Percentiles rank a stretch among this genome's conserved stretches.
phyloP scores from a whole-genome alignment of 2,888 invertebrate genomes.

The Sturmia bella region DNA sequence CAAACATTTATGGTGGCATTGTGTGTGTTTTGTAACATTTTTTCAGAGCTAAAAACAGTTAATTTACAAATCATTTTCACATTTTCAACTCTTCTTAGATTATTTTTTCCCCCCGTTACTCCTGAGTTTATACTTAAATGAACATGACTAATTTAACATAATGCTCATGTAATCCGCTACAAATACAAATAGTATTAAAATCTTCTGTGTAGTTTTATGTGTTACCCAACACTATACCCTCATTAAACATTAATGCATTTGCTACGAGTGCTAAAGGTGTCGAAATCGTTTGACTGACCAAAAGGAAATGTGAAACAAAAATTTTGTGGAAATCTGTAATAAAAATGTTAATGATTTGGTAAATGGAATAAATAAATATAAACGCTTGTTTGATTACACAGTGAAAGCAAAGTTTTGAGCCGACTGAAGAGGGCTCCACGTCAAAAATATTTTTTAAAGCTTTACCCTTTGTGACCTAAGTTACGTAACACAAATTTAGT shows the following conservation, averaged over 20 bases:
- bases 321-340: conserved; percentile 25
- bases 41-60: not conserved
- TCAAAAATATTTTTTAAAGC: too few relatives aligned
- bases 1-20: too few relatives aligned
- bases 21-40: too few relatives aligned
- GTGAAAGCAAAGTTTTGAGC: too few relatives aligned
- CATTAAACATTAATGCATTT: conserved; percentile 17
- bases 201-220: conserved; percentile 13
- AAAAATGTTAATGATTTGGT: conserved; percentile 52
- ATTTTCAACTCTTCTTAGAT: conserved; percentile 9
- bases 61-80: not conserved
- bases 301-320: not conserved
- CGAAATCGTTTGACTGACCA: conserved; percentile 36
- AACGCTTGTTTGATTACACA: not conserved
- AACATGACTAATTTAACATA: conserved; percentile 36
- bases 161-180: conserved; percentile 35
- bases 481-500: too few relatives aligned
- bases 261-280: conserved; percentile 27
- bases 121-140: conserved; percentile 27
- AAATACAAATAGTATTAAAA: conserved; percentile 36
- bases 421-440: too few relatives aligned
- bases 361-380: conserved; percentile 32
- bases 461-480: too few relatives aligned
- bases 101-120: not conserved
- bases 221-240: not conserved